Percentiles rank a stretch among this genome's conserved stretches.
Conservation (phyloP, 2,113 vertebrate genomes). For the Daubentonia madagascariensis region DNA sequence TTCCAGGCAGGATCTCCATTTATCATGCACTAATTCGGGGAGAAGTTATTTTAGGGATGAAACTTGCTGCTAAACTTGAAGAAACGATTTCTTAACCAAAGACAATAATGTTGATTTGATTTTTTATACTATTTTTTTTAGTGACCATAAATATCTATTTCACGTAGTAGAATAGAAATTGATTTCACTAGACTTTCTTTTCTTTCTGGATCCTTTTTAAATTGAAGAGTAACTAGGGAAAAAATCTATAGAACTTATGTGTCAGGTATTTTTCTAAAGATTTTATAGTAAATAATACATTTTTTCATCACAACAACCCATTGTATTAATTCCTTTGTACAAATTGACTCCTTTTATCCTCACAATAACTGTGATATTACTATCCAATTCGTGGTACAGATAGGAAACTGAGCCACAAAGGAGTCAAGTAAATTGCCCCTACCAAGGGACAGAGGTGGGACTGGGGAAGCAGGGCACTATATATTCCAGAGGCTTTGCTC, state of each 20-base stretch:
- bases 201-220: neutral
- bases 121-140: constrained; percentile 9
- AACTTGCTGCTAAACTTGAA: constrained; percentile 22
- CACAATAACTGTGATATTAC: neutral
- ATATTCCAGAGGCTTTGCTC: neutral
- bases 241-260: neutral
- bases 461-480: neutral
- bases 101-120: neutral
- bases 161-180: neutral
- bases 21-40: neutral
- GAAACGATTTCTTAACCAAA: constrained; percentile 27
- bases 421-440: neutral
- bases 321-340: neutral
- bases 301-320: neutral
- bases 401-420: neutral
- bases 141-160: neutral
- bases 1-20: neutral
- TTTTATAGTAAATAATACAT: neutral
- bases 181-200: neutral
- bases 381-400: neutral
- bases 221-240: neutral
- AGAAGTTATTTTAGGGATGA: constrained; percentile 1
- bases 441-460: neutral
- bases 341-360: neutral
- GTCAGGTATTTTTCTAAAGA: neutral